Evolutionary conservation across 2,797 vertebrate genomes (phyloP), one percentile per base, ranked within the genome.

Genomic region (Erpetoichthys calabaricus): DNA sequence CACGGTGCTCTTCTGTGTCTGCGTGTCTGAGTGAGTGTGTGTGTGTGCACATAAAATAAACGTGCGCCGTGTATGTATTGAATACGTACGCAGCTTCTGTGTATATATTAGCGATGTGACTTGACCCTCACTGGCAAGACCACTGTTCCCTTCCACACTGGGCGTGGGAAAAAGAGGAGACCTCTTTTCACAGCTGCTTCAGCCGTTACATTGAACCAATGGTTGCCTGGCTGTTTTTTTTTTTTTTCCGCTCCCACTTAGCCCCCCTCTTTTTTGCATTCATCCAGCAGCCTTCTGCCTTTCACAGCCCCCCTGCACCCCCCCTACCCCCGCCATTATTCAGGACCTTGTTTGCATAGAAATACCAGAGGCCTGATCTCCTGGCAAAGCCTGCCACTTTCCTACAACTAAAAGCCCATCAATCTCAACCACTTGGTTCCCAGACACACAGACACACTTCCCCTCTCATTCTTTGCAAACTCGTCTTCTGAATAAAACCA

Each of bases 131-230:
- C 75, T 68, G 80, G 81, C 82, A 81, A 72, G 78, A 77, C 80
- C 81, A 79, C 77, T 80, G 83, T 80, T 76, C 82, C 66, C 76
- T 79, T 69, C 82, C 78, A 73, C 60, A 66, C 82, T 66, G 85
- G 89, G 83, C 91, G 91, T 93, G 91, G 89, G 91, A 93, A 93
- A 91, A 91, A 89, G 88, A 79, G 83, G 78, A 76, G 83, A 86
- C 85, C 86, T 85, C 86, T 82, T 90, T 92, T 93, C 90, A 91
- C 91, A 93, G 90, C 88, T 88, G 87, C 88, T 85, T 76, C 57
- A 70, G 76, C 82, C 68, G 83, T 87, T 85, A 86, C 86, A 86
- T 87, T 88, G 80, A 89, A 86, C 85, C 84, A 83, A 81, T 79
- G 80, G 75, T 86, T 78, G 77, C 77, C 78, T 75, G 44, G 57